Percentiles rank a stretch among this genome's conserved stretches.
These are phyloP conservation scores for Samia ricini DNA, from an alignment of 1,140 invertebrate genomes.

Conservation along the genomic window DNA sequence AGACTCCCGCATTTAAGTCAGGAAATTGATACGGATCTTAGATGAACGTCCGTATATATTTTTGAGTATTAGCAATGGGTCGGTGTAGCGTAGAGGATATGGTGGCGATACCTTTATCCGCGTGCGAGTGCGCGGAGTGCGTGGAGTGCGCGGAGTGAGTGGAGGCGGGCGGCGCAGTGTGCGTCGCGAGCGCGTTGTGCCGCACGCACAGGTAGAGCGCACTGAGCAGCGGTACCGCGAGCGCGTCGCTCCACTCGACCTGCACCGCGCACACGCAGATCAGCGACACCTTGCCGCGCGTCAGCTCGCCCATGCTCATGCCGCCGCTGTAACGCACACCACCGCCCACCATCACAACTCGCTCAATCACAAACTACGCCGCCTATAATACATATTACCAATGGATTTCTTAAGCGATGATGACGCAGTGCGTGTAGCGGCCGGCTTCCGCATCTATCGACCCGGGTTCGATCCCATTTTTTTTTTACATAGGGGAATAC, in stretches of 20 bases:
- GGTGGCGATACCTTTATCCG: conserved; percentile 57
- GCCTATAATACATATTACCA: neutral
- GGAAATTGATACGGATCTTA: too few relatives aligned
- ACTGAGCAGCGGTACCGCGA: conserved; percentile 65
- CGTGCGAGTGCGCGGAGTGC: conserved; percentile 34
- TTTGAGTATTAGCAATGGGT: neutral
- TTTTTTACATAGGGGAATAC: too few relatives aligned
- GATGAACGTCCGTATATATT: too few relatives aligned
- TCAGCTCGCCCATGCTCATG: conserved; percentile 59
- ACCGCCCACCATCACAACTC: too few relatives aligned
- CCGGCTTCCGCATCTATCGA: too few relatives aligned
- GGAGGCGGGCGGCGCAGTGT: conserved; percentile 4
- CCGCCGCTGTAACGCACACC: conserved; percentile 28
- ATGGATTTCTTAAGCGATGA: neutral
- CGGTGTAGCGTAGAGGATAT: neutral
- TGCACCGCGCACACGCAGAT: conserved; percentile 68
- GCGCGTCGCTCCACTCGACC: conserved; percentile 54
- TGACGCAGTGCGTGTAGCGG: too few relatives aligned
- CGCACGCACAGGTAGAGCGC: conserved; percentile 71
- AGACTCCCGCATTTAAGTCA: too few relatives aligned
- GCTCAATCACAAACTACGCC: neutral
- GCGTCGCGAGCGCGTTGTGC: conserved; percentile 44
- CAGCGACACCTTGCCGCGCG: conserved; percentile 52
- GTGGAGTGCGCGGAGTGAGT: neutral
- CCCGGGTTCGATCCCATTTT: too few relatives aligned